Evolutionary conservation across 2,888 invertebrate species (phyloP), one percentile per base, ranked within the genome.

Genomic region (Sphecodes monilicornis): DNA sequence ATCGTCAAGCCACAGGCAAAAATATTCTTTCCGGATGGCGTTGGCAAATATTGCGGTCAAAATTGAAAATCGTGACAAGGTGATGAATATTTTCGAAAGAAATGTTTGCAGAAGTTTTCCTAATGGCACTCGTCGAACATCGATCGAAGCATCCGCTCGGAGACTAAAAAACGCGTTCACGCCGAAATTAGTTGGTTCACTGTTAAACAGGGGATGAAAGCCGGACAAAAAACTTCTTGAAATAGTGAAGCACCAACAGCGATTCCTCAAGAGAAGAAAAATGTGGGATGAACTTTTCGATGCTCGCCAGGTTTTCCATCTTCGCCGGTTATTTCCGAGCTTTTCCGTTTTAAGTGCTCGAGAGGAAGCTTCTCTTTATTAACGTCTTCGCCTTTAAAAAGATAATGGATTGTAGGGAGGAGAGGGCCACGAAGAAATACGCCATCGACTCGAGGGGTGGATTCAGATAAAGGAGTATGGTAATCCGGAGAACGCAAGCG

Each of bases 401-500:
- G 76, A 69, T 82, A 82, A 83, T 82, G 76, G 76, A 83, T 83
- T 66, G 50, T 13, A 54, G 50, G 50, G 74, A 8, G 54, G 71
- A 29, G 76, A 11, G 72, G 46, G 16, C 54, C 18, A 13, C 16
- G 76, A 73, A 50, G 84, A 66, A 76, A 76, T 46, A 76, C 77
- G 83, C 39, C 66, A 75, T 26, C 32, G 57, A 69, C 71, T 73
- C 46, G 16, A 36, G 39, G 57, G 22, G 26, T 22, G 71, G 71
- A 76, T 83, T 83, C 29, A 60, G 76, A 83, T 83, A 83, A 83
- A 84, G 41, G 50, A 64, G 72, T 73, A 73, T 83, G 83, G 84
- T 84, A 83, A 84, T 84, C 69, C 84, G 5, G 68, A 13, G 39
- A 76, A 72, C 66, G 32, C 29, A 32, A 54, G 18, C 82, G 39